phyloP scores from a whole-genome alignment of 37 sponge, comb jelly and placozoan genomes.

The Geodia barretti region DNA sequence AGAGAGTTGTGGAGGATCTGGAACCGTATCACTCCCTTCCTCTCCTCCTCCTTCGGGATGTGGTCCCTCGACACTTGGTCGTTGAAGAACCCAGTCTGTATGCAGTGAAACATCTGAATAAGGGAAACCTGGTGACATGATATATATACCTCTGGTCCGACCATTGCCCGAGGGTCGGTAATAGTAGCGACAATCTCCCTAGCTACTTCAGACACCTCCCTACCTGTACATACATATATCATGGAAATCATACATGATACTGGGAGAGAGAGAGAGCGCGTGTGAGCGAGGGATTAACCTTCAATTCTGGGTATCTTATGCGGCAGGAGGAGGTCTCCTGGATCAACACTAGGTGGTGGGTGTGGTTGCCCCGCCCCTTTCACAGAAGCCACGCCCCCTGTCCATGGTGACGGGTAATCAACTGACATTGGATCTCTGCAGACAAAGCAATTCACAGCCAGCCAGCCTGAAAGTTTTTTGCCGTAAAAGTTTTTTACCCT shows the following conservation, averaged over 20 bases:
- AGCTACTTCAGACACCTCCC: slow-evolving; percentile 67
- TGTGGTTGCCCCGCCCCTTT: not conserved
- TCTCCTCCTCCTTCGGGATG: slow-evolving; percentile 82
- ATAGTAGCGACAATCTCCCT: slow-evolving; percentile 76
- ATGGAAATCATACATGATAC: no score
- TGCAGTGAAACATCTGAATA: not conserved
- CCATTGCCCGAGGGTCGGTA: slow-evolving; percentile 67
- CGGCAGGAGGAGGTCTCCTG: not conserved
- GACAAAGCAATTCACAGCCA: not conserved
- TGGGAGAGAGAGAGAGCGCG: not conserved
- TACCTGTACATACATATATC: slow-evolving; percentile 30
- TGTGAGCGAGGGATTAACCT: slow-evolving; percentile 32
- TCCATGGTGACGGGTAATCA: slow-evolving; percentile 36
- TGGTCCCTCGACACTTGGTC: slow-evolving; percentile 91
- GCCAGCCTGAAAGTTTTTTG: not conserved
- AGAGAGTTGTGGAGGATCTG: slow-evolving; percentile 79
- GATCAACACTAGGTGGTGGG: not conserved
- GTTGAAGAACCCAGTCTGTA: slow-evolving; percentile 67
- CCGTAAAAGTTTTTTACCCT: not conserved
- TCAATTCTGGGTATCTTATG: slow-evolving; percentile 71
- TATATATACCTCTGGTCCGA: slow-evolving; percentile 83
- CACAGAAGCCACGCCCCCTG: not conserved
- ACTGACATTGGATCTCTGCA: slow-evolving; percentile 41
- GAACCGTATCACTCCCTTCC: slow-evolving; percentile 63
- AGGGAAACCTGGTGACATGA: not conserved